Evolutionary conservation across 2,113 vertebrate genomes (phyloP).

Genomic region (Ciconia maguari): DNA sequence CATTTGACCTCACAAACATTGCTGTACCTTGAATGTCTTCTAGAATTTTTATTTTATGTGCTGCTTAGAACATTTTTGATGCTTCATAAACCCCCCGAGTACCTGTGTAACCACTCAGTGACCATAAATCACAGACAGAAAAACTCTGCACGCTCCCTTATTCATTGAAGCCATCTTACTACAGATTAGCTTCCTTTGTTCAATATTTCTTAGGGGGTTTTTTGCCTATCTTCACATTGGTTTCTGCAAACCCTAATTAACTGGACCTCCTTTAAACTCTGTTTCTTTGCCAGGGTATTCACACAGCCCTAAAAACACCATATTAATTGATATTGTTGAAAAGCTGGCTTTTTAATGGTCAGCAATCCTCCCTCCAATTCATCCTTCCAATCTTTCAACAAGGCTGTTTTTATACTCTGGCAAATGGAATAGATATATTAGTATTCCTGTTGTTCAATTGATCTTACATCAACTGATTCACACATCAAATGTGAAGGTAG

Average conservation of each 20-base stretch:
- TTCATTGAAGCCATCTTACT: neutral
- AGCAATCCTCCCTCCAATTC: neutral
- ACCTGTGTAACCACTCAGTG: neutral
- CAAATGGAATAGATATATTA: neutral
- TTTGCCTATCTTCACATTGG: neutral
- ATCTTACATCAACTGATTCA: neutral
- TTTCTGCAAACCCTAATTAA: neutral
- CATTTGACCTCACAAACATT: neutral
- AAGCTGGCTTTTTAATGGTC: neutral
- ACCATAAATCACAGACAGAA: neutral
- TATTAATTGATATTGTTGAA: neutral
- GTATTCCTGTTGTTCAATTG: neutral
- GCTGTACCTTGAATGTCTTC: neutral
- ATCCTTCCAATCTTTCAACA: neutral
- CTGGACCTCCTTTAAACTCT: neutral
- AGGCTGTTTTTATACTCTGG: neutral
- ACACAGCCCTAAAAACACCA: neutral
- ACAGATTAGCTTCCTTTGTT: neutral
- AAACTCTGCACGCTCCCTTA: neutral
- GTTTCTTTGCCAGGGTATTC: neutral
- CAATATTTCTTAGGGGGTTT: neutral
- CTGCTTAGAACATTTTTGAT: conserved; percentile 1
- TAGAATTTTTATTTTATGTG: neutral
- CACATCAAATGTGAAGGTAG: neutral
- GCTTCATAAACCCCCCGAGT: neutral